Evolutionary conservation across 2,797 vertebrate species (phyloP).

Genomic region (Dipus sagitta): DNA sequence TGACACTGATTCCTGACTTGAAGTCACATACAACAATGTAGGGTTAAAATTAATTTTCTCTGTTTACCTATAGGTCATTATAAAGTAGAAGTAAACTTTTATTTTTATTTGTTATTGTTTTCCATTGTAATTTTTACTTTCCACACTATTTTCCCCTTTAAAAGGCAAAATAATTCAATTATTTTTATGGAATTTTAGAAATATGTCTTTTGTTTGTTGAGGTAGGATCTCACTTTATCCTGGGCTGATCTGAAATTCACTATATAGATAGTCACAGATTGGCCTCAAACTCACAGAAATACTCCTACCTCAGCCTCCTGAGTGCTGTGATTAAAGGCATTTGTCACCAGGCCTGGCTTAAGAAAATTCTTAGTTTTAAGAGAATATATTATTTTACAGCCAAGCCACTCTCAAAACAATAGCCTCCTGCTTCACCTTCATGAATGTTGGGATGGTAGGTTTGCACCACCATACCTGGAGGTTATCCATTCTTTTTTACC

Average conservation of each 20-base stretch:
- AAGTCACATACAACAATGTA: constrained; percentile 28
- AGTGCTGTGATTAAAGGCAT: too few relatives aligned
- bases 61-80: constrained; percentile 6
- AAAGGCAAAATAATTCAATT: not conserved
- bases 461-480: not conserved
- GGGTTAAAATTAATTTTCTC: constrained; percentile 31
- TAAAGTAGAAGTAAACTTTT: not conserved
- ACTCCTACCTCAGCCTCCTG: too few relatives aligned
- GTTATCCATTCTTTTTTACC: not conserved
- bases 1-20: constrained; percentile 56
- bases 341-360: too few relatives aligned
- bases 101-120: not conserved
- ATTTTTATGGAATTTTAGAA: not conserved
- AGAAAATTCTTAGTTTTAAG: too few relatives aligned
- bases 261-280: not conserved
- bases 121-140: constrained; percentile 23
- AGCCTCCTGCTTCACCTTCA: not conserved
- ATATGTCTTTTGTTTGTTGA: not conserved
- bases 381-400: too few relatives aligned
- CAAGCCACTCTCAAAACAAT: not conserved
- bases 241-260: too few relatives aligned
- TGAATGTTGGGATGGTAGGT: not conserved
- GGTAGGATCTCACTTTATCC: too few relatives aligned
- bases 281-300: too few relatives aligned
- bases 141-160: not conserved